Evolutionary conservation across 2,888 invertebrate genomes (phyloP).

Genomic region (Lepidocyrtinus sp.): DNA sequence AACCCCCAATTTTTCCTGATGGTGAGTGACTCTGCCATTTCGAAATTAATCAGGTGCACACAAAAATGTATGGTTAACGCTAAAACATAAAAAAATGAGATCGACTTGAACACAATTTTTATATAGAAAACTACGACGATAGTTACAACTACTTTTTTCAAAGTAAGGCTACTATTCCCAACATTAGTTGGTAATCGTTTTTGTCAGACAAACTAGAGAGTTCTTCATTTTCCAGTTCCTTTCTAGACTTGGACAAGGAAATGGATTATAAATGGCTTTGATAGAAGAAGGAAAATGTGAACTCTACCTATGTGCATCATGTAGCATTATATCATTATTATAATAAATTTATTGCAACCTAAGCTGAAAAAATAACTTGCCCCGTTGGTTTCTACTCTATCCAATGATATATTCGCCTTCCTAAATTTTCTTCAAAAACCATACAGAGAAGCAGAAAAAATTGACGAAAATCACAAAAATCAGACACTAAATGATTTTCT

Average conservation of each 20-base stretch:
- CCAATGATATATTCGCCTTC: neutral
- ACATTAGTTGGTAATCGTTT: neutral
- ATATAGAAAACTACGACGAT: neutral
- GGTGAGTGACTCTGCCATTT: neutral
- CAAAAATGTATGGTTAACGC: neutral
- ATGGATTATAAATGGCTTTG: neutral
- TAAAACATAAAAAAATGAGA: neutral
- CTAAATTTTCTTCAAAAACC: neutral
- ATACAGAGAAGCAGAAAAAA: neutral
- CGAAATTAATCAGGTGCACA: constrained; percentile 40
- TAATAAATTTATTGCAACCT: constrained; percentile 5
- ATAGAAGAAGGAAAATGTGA: constrained; percentile 17
- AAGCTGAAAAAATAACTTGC: no score
- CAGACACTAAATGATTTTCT: neutral
- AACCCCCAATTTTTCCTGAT: neutral
- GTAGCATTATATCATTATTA: constrained; percentile 10
- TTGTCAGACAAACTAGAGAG: neutral
- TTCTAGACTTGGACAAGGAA: neutral
- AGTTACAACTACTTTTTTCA: neutral
- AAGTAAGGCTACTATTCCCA: neutral
- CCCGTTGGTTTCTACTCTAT: no score
- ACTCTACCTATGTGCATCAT: constrained; percentile 4
- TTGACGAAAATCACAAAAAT: neutral
- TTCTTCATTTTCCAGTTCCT: neutral
- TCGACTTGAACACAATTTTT: constrained; percentile 11